These are phyloP conservation scores for Cyphomyrus plagiostoma DNA, from an alignment of 2,113 vertebrate species.

Conservation along the genomic window DNA sequence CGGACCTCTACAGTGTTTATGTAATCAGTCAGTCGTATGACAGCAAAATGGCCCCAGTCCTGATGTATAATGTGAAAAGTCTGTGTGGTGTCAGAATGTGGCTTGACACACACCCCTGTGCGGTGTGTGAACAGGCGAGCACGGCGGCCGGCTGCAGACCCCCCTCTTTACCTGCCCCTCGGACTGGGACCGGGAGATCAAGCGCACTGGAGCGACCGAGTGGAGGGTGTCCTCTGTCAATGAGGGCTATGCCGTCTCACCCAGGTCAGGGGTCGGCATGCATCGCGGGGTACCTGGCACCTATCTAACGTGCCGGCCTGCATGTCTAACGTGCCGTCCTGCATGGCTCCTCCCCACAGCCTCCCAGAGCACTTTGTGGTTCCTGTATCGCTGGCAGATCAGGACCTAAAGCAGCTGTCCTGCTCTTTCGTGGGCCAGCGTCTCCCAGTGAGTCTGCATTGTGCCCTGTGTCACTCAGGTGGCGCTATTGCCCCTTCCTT, in stretches of 20 bases:
- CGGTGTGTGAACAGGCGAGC: constrained; percentile 50
- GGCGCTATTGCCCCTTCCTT: background rate
- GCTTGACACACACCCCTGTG: background rate
- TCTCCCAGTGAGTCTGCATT: constrained; percentile 75
- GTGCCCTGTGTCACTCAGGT: background rate
- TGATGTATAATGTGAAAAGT: background rate
- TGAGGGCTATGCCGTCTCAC: constrained; percentile 76
- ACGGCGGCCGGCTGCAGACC: constrained; percentile 65
- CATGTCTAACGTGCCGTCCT: background rate
- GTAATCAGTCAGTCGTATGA: background rate
- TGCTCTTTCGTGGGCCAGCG: constrained; percentile 71
- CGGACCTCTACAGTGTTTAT: background rate
- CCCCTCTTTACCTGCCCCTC: constrained; percentile 82
- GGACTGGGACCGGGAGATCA: constrained; percentile 94
- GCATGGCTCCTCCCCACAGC: constrained; percentile 48
- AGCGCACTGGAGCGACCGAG: constrained; percentile 82
- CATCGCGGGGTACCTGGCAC: background rate
- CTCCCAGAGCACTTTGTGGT: constrained; percentile 93
- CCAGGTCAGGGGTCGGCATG: constrained; percentile 60
- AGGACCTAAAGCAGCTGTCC: constrained; percentile 82
- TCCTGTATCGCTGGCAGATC: constrained; percentile 86
- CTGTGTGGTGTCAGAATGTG: background rate
- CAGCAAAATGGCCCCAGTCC: background rate
- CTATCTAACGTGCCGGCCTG: background rate
- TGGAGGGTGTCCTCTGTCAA: constrained; percentile 95